Evolutionary conservation across 2,888 invertebrate genomes (phyloP).

Genomic region (Pammene aurita): DNA sequence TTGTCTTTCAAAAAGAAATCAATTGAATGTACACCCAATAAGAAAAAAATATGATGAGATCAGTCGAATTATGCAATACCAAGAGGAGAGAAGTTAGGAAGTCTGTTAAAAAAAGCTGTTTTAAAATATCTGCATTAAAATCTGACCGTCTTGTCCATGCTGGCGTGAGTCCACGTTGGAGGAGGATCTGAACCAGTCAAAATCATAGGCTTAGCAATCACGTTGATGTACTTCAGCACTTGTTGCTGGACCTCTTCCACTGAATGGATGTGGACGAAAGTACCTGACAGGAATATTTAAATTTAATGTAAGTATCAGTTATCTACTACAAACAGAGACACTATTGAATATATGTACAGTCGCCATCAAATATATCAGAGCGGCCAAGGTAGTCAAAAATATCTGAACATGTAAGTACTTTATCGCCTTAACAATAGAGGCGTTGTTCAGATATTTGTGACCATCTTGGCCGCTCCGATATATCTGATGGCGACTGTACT

Average conservation of each 20-base stretch:
- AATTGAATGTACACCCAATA: too few relatives aligned
- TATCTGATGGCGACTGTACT: too few relatives aligned
- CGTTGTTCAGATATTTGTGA: too few relatives aligned
- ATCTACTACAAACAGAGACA: neutral
- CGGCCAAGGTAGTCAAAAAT: too few relatives aligned
- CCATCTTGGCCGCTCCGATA: too few relatives aligned
- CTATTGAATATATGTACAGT: too few relatives aligned
- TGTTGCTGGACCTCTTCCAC: conserved; percentile 98
- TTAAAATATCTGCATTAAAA: conserved; percentile 1
- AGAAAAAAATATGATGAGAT: too few relatives aligned
- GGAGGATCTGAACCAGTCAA: conserved; percentile 88
- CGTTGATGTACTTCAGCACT: conserved; percentile 97
- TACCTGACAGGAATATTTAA: conserved; percentile 14
- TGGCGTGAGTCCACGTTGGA: conserved; percentile 97
- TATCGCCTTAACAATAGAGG: too few relatives aligned
- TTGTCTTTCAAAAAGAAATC: too few relatives aligned
- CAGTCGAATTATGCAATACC: too few relatives aligned
- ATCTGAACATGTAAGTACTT: too few relatives aligned
- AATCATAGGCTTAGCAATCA: conserved; percentile 93
- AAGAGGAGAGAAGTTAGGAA: neutral
- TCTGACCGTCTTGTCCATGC: conserved; percentile 91
- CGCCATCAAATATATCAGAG: too few relatives aligned
- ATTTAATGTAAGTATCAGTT: neutral
- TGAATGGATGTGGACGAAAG: conserved; percentile 92
- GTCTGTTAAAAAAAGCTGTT: neutral